Evolutionary conservation across 2,888 invertebrate genomes (phyloP).

Genomic region (Tiliacea aurago): DNA sequence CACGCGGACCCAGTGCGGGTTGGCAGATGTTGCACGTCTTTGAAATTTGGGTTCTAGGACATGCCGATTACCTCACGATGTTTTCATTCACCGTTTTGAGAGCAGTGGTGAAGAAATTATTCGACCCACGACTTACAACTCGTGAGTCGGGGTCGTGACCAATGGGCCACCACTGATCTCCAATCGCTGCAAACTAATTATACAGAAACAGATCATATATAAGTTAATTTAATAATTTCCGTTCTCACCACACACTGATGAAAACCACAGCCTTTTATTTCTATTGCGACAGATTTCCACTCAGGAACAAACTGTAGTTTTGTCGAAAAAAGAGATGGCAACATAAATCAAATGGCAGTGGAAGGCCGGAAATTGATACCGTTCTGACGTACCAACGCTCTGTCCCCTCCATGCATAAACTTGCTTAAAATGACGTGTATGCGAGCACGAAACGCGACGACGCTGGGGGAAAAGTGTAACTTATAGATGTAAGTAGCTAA

Average conservation of each 20-base stretch:
- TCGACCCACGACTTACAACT: too few relatives aligned
- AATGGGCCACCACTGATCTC: too few relatives aligned
- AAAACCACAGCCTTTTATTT: conserved; percentile 42
- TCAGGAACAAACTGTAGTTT: conserved; percentile 63
- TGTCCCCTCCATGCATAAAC: conserved; percentile 73
- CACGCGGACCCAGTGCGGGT: too few relatives aligned
- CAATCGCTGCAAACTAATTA: background rate
- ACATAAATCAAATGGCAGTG: conserved; percentile 85
- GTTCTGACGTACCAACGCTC: conserved; percentile 73
- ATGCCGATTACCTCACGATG: too few relatives aligned
- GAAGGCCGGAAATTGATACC: conserved; percentile 87
- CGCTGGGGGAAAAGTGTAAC: conserved; percentile 34
- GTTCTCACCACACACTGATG: conserved; percentile 7
- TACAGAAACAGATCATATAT: background rate
- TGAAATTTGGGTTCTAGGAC: too few relatives aligned
- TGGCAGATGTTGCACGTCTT: too few relatives aligned
- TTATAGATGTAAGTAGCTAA: conserved; percentile 37
- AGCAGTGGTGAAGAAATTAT: too few relatives aligned
- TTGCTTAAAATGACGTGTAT: conserved; percentile 64
- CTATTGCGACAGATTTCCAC: conserved; percentile 38
- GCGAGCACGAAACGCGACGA: conserved; percentile 46
- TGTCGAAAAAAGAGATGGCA: conserved; percentile 74
- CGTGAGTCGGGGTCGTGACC: too few relatives aligned
- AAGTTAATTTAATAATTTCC: conserved; percentile 20
- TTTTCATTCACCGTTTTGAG: too few relatives aligned